phyloP scores from a whole-genome alignment of 2,113 vertebrate species.

The Pseudorectes ferrugineus region DNA sequence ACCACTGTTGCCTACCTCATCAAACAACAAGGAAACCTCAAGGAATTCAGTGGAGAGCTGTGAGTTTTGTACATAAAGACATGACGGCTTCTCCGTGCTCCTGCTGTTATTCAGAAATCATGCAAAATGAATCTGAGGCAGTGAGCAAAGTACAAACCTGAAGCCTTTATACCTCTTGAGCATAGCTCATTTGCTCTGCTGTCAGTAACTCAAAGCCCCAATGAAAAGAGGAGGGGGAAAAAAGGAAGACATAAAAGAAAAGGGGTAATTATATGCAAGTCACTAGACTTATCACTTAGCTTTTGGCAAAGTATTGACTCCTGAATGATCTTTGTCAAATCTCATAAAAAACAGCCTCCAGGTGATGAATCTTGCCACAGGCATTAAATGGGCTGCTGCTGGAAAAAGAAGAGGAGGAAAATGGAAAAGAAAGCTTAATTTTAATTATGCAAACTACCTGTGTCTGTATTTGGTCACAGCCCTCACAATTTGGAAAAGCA shows the following conservation, averaged over 20 bases:
- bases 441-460: slow-evolving; percentile 24
- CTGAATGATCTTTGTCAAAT: slow-evolving; percentile 59
- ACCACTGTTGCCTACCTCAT: background rate
- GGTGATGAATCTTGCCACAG: slow-evolving; percentile 31
- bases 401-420: background rate
- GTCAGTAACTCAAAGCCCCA: slow-evolving; percentile 48
- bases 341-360: slow-evolving; percentile 29
- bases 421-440: background rate
- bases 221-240: background rate
- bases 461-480: background rate
- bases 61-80: background rate
- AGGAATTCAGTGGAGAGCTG: background rate
- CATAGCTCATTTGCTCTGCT: slow-evolving; percentile 62
- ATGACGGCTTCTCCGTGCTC: background rate
- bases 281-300: slow-evolving; percentile 52
- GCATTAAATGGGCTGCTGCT: slow-evolving; percentile 21
- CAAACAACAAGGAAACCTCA: background rate
- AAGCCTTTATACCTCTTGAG: slow-evolving; percentile 29
- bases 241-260: background rate
- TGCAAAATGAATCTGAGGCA: slow-evolving; percentile 31
- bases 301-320: slow-evolving; percentile 63
- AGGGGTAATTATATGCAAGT: slow-evolving; percentile 28
- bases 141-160: background rate
- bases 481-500: background rate
- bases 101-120: slow-evolving; percentile 51